These are phyloP conservation scores for Ridgeia piscesae DNA, from an alignment of 1,140 invertebrate genomes.

Conservation along the genomic window DNA sequence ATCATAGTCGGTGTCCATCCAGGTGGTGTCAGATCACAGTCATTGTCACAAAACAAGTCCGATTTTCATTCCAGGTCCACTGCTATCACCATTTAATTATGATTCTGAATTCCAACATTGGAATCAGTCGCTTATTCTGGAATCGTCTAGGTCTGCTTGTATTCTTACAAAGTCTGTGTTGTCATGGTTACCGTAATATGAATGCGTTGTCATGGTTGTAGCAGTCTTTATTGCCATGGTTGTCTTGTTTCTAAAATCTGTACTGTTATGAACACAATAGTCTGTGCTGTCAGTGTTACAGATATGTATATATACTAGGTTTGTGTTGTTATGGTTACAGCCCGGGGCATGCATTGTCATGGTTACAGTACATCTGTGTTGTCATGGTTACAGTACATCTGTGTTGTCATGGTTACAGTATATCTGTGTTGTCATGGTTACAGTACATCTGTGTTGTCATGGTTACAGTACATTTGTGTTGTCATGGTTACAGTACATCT, in stretches of 20 bases:
- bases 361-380: neutral
- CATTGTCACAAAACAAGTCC: too few species aligned
- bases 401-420: neutral
- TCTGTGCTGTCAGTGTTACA: too few species aligned
- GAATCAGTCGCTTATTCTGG: too few species aligned
- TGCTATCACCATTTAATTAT: too few species aligned
- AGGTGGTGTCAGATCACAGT: neutral
- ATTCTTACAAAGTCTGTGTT: too few species aligned
- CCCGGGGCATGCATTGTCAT: neutral
- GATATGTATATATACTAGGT: too few species aligned
- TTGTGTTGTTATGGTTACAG: neutral
- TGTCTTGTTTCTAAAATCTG: too few species aligned
- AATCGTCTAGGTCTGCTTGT: too few species aligned
- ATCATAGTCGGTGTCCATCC: too few species aligned
- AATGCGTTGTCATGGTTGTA: neutral
- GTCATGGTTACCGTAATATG: neutral
- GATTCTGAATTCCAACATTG: too few species aligned
- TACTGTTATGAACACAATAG: too few species aligned
- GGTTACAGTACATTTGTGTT: neutral
- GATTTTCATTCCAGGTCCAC: too few species aligned
- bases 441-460: slow-evolving; percentile 60
- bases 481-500: neutral
- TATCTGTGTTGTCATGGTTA: slow-evolving; percentile 56
- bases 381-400: neutral
- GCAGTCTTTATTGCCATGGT: neutral